Base-by-base conservation (phyloP, 2,888 invertebrate genomes). In the Eilema sororculum region DNA sequence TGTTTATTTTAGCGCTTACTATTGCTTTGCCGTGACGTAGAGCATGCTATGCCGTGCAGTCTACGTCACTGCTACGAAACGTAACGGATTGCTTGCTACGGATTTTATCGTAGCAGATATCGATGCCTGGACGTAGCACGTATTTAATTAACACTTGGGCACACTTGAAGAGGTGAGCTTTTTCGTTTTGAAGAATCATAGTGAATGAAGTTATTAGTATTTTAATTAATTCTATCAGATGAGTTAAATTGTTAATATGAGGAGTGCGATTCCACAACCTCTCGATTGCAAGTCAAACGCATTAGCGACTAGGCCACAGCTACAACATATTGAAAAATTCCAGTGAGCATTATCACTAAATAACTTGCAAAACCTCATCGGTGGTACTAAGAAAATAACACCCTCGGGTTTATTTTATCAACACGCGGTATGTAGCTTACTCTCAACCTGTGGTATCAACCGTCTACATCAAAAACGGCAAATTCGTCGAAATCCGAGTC, bases 401-500 rank as follows among this genome's bases (percentile, higher is more conserved):
- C 20, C 20, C 20, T 46, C 46, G 20, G 20, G 20, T 52, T n/a
- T 52, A 52, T n/a, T 9, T n/a, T 9, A n/a, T 9, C 8, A 5
- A 52, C 52, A n/a, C n/a, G 52, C 8, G 6, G n/a, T n/a, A 8
- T 52, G 20, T 52, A 52, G 52, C 46, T 20, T 20, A 46, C 46
- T 52, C n/a, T 52, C 1, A 20, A 13, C 20, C 20, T 46, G 46
- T 46, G 46, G 28, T 28, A 64, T 64, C 25, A 41, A 62, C 16
- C 41, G 20, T 41, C 25, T 41, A 64, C 58, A 24, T 56, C 62
- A 63, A 64, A 64, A 68, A 64, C 28, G 12, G 20, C 33, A 28
- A 28, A 28, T 30, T 58, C 20, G 33, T n/a, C 41, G 57, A 22
- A 20, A 24, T 57, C n/a, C 20, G 10, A 52, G 37, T 63, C 62